Evolutionary conservation across 1,140 invertebrate species (phyloP), one percentile per base, ranked within the genome.

Genomic region (Zaprionus ornatus): DNA sequence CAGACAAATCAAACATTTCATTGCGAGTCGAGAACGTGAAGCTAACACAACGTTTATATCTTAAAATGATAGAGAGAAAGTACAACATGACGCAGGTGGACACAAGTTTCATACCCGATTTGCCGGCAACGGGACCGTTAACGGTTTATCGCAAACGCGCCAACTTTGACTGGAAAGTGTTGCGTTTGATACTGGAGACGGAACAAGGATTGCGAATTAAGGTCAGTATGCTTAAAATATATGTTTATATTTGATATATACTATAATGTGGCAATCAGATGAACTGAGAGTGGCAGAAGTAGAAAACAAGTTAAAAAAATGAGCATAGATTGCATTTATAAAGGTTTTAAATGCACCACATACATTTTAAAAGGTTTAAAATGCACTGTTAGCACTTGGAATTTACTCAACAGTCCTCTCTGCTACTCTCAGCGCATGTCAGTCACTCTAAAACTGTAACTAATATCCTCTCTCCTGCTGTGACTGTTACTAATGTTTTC

Each of bases 131-230:
- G 19, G 96, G 97, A 62, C 96, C 97, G 4, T 93, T 97, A 52
- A 95, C 96, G 88, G 87, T 82, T 3, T 97, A 97, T 92, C 94
- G 97, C 79, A 95, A 95, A 76, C 94, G 93, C 66, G 95, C 96
- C 5, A 95, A 95, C 7, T 97, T 98, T 85, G 94, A 96, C 90
- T 97, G 97, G 96, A 97, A 97, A 91, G 93, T 94, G 70, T 94
- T 98, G 92, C 96, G 95, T 77, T 75, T 96, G 42, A 94, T 96
- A 62, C 93, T 97, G 54, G 96, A 97, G 90, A 95, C 95, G 69
- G 95, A 96, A 81, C 94, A 96, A 52, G 92, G 95, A 60, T 92
- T 97, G 27, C 94, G 94, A 91, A 95, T 96, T 62, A 97, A 97
- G 94, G 96, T 97, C 92, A 91, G 81, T 27, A 0, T 4, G 21